A percentile compares a stretch with the other conserved stretches of the same genome.
Evolutionary conservation across 2,113 vertebrate species (phyloP).

Genomic region (Gobio gobio): DNA sequence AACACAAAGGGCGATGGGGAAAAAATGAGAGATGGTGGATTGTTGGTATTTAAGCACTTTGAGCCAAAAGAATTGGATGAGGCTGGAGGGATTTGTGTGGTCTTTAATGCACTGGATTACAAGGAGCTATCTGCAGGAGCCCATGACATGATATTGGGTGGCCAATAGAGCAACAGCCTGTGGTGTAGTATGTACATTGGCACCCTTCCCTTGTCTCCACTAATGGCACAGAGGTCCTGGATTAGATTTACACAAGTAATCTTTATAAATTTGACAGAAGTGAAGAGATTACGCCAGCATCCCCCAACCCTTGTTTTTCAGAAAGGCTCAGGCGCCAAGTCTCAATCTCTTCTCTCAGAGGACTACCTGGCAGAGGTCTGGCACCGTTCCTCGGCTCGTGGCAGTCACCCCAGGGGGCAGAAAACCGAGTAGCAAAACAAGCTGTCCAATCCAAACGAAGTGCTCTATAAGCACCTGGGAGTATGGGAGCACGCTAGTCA

Average conservation of each 20-base stretch:
- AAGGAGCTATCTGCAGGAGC: neutral
- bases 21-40: neutral
- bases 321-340: constrained; percentile 26
- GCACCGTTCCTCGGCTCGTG: constrained; percentile 25
- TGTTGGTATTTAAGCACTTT: neutral
- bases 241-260: constrained; percentile 35
- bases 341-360: constrained; percentile 14
- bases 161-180: constrained; percentile 15
- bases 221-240: constrained; percentile 28
- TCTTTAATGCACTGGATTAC: constrained; percentile 35
- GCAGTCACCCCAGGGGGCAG: constrained; percentile 26
- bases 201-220: constrained; percentile 22
- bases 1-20: neutral
- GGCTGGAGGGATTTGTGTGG: constrained; percentile 12
- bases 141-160: constrained; percentile 10
- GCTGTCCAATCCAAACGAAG: constrained; percentile 39
- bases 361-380: constrained; percentile 47
- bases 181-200: constrained; percentile 49
- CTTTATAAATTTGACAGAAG: constrained; percentile 47
- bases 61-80: constrained; percentile 5
- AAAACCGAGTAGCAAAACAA: constrained; percentile 37
- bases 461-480: constrained; percentile 49
- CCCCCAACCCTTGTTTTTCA: constrained; percentile 30
- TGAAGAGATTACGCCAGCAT: constrained; percentile 30
- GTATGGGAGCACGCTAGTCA: constrained; percentile 44